These are phyloP conservation scores for Oscheius sp. DNA, from an alignment of 1,140 invertebrate species.

Conservation along the genomic window DNA sequence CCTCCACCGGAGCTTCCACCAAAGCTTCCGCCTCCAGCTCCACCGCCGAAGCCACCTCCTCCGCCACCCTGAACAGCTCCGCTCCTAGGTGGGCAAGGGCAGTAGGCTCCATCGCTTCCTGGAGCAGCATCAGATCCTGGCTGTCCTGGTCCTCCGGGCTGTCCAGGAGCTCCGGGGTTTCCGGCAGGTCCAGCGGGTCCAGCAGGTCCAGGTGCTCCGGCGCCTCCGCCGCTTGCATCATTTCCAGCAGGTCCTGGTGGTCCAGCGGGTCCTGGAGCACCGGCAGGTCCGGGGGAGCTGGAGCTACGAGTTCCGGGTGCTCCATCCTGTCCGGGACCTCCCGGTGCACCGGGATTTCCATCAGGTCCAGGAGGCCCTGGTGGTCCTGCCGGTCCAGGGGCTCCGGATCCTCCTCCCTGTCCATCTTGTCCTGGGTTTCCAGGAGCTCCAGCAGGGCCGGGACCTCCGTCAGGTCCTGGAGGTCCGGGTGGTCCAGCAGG, in stretches of 20 bases:
- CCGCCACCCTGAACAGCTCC: constrained; percentile 10
- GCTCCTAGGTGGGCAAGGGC: constrained; percentile 30
- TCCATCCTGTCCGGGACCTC: constrained; percentile 22
- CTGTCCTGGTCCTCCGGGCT: neutral
- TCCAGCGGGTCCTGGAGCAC: constrained; percentile 21
- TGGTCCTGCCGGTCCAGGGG: constrained; percentile 13
- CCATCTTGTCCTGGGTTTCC: constrained; percentile 14
- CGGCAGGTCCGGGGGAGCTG: constrained; percentile 2
- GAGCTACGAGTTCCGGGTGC: constrained; percentile 20
- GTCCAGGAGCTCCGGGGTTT: neutral
- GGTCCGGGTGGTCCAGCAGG: constrained; percentile 34
- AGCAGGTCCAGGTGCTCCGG: constrained; percentile 18
- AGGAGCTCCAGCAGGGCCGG: constrained; percentile 21
- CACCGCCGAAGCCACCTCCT: neutral
- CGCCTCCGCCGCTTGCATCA: constrained; percentile 21
- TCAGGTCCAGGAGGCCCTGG: constrained; percentile 23
- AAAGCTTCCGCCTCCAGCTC: neutral
- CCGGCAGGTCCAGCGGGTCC: constrained; percentile 8
- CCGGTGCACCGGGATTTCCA: constrained; percentile 13
- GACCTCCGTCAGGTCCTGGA: constrained; percentile 7
- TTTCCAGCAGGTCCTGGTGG: constrained; percentile 29
- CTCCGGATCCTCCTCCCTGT: neutral
- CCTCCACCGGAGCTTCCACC: too few species aligned
- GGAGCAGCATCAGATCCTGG: neutral
- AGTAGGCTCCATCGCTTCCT: constrained; percentile 24